Percentiles rank a stretch among this genome's conserved stretches.
phyloP scores from a whole-genome alignment of 1,140 invertebrate genomes.

The Pantala flavescens region DNA sequence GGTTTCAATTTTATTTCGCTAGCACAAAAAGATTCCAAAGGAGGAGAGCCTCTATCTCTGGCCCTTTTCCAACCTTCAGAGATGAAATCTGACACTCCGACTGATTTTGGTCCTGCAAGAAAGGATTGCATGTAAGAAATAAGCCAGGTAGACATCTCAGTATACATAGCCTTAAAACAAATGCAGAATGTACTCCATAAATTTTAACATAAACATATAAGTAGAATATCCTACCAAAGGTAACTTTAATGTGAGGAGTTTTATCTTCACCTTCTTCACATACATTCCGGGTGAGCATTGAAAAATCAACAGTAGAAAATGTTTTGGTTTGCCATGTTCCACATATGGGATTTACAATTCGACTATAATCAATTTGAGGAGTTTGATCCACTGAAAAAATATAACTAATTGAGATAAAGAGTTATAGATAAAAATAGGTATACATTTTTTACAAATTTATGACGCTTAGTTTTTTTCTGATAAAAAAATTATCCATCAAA shows the following conservation, averaged over 20 bases:
- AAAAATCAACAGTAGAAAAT: not conserved
- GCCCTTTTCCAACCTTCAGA: not conserved
- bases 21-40: not conserved
- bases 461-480: no score
- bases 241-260: not conserved
- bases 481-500: no score
- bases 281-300: not conserved
- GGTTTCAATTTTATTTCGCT: not conserved
- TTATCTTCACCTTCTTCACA: not conserved
- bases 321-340: not conserved
- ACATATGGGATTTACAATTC: not conserved
- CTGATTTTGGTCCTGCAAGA: not conserved
- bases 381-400: no score
- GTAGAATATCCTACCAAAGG: not conserved
- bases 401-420: no score
- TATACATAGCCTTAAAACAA: no score
- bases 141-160: no score
- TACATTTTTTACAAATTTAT: no score
- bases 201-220: no score
- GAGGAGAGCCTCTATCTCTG: not conserved
- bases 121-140: no score
- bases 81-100: not conserved
- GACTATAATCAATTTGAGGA: not conserved
- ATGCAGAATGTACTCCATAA: no score
- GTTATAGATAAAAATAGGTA: no score